Base-by-base conservation (phyloP, 2,113 vertebrate genomes). In the Lutjanus erythropterus region DNA sequence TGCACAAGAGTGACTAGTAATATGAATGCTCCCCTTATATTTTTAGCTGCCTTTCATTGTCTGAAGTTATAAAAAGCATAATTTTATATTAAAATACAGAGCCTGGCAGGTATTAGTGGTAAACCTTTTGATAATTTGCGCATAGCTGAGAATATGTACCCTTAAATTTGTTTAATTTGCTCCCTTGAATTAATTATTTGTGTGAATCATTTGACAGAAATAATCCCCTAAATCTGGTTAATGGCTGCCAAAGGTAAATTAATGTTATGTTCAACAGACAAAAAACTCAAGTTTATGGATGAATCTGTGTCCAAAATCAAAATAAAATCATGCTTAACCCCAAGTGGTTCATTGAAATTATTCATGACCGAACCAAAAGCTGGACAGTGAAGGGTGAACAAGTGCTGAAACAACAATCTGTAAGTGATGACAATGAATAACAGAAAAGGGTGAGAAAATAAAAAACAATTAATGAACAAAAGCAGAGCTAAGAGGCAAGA, bases 41-140 rank as follows among this genome's bases (percentile, higher is more conserved):
- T 90, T 88, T 86, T 79, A 87, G 69, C 59, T 64, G 47, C 15
- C 73, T 79, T 80, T 83, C 39, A 77, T 70, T 84, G 72, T 87
- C 80, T 82, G 46, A 83, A 67, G 66, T 68, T 86, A 78, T 71
- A 74, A 81, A 88, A 82, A 84, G 58, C 64, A 77, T 35, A 23
- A 53, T 35, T 46, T 81, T 61, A 68, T 58, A 74, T 71, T 50
- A 53, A 68, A 69, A 76, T 52, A 55, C 25, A 27, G 33, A 68
- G 35, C 21, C 31, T 27, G 47, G 27, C 29, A 69, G 29, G 71
- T 78, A 74, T 77, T 18, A 25, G 61, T 46, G 68, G 62, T 46
- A 56, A 66, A 78, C 44, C 8, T 75, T 66, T 78, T 79, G 44
- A 61, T 76, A 25, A 77, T 74, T 62, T 76, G 12, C 21, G 31